Percentiles rank a stretch among this genome's conserved stretches.
Conservation (phyloP, 2,113 vertebrate genomes). For the Mesitornis unicolor region DNA sequence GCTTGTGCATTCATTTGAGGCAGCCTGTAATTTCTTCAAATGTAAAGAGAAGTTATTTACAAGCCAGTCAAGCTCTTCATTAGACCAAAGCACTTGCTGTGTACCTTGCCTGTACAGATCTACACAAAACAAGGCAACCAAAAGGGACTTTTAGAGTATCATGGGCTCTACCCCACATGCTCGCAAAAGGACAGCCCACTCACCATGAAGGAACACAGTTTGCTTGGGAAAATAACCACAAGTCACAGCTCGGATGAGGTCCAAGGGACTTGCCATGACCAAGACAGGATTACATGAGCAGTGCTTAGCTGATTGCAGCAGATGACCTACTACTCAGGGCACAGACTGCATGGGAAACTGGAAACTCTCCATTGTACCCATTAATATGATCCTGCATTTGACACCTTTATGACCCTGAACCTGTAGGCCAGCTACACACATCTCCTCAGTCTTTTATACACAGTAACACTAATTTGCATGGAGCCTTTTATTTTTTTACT, state of each 20-base stretch:
- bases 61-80: neutral
- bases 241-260: neutral
- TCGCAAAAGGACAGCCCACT: neutral
- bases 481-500: neutral
- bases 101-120: neutral
- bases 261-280: neutral
- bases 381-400: neutral
- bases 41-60: neutral
- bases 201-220: neutral
- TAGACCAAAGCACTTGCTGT: neutral
- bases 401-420: neutral
- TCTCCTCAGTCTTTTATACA: neutral
- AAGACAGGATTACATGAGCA: neutral
- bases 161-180: rapidly evolving
- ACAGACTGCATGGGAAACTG: too few species aligned
- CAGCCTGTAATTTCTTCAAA: neutral
- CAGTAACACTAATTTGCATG: too few species aligned
- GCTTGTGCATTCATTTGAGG: neutral
- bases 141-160: neutral
- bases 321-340: neutral
- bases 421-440: neutral
- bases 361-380: too few species aligned
- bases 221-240: rapidly evolving
- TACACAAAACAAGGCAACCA: neutral
- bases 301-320: neutral